phyloP scores from a whole-genome alignment of 2,888 invertebrate species.

The Orthosia gracilis region DNA sequence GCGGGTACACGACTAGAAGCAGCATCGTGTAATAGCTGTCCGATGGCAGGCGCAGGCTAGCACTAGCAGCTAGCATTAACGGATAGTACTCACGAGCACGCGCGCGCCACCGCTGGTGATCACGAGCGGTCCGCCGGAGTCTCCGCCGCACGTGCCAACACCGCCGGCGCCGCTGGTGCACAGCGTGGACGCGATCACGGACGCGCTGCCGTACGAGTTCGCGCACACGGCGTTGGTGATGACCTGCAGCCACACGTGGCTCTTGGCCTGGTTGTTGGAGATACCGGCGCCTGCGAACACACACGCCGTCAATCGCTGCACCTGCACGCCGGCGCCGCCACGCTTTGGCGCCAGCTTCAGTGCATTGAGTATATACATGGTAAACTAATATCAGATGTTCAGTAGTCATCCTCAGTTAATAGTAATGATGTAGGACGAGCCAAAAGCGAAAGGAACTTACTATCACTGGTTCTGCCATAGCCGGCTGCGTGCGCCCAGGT shows the following conservation, averaged over 20 bases:
- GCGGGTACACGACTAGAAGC: neutral
- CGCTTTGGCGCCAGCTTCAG: slow-evolving; percentile 5
- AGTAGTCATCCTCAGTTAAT: slow-evolving; percentile 17
- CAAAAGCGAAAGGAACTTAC: slow-evolving; percentile 55
- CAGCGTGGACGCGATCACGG: slow-evolving; percentile 72
- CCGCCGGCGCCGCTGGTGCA: slow-evolving; percentile 78
- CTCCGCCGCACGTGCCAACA: slow-evolving; percentile 81
- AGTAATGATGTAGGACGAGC: neutral
- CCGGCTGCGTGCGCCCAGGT: slow-evolving; percentile 75
- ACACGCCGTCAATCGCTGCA: neutral
- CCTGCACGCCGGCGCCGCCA: neutral
- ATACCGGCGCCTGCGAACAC: slow-evolving; percentile 70
- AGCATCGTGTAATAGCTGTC: neutral
- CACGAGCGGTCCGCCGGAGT: slow-evolving; percentile 80
- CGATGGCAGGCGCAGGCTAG: too few relatives aligned
- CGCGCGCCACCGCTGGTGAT: slow-evolving; percentile 70
- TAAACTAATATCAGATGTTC: slow-evolving; percentile 39
- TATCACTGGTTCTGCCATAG: slow-evolving; percentile 78
- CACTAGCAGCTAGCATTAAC: too few relatives aligned
- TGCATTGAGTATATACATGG: slow-evolving; percentile 6
- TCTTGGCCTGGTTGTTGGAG: slow-evolving; percentile 75
- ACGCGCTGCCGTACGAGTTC: slow-evolving; percentile 68
- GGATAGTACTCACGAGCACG: slow-evolving; percentile 65
- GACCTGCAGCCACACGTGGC: slow-evolving; percentile 84
- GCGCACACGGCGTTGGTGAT: slow-evolving; percentile 79